These are phyloP conservation scores for Delia radicum DNA, from an alignment of 1,140 invertebrate species.

Conservation along the genomic window DNA sequence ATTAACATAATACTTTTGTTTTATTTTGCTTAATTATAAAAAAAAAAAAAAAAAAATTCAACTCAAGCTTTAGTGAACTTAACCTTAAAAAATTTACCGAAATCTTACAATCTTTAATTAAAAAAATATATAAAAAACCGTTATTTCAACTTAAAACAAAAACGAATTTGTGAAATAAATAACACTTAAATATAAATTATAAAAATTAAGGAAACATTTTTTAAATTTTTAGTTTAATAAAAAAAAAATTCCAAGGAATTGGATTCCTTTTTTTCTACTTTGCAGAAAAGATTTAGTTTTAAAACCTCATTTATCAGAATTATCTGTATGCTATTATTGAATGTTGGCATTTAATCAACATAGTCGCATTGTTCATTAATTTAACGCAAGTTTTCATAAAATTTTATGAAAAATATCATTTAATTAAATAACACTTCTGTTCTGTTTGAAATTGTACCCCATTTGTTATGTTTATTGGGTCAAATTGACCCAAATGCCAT, in stretches of 20 bases:
- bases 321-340: no score
- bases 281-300: background rate
- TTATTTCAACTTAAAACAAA: background rate
- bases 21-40: background rate
- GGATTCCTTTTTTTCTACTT: background rate
- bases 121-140: background rate
- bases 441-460: no score
- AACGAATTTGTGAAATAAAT: background rate
- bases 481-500: no score
- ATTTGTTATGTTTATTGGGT: no score
- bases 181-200: slow-evolving; percentile 5
- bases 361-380: no score
- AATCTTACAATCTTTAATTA: no score
- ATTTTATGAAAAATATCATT: no score
- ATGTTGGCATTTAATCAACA: no score
- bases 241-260: slow-evolving; percentile 18
- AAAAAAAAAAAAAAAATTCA: background rate
- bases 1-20: background rate
- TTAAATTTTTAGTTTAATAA: background rate
- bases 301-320: no score
- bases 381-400: no score
- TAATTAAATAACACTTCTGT: no score
- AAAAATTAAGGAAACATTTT: slow-evolving; percentile 12
- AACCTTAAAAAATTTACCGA: background rate
- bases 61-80: background rate